These are phyloP conservation scores for Sinocyclocheilus rhinocerous DNA, from an alignment of 2,113 vertebrate genomes.

Conservation along the genomic window DNA sequence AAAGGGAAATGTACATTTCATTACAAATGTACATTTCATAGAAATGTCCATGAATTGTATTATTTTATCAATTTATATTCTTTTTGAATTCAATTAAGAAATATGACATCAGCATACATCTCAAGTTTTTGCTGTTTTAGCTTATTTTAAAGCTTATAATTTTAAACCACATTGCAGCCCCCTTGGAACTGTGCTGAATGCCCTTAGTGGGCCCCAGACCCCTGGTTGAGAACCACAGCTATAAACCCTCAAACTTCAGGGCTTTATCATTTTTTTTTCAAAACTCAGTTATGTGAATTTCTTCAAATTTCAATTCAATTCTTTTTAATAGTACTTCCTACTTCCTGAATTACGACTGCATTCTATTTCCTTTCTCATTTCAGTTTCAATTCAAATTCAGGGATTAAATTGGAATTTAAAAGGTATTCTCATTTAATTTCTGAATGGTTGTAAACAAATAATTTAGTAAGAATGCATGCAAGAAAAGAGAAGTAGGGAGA, in stretches of 20 bases:
- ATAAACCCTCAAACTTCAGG: neutral
- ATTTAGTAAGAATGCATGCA: neutral
- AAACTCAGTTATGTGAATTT: neutral
- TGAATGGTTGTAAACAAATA: neutral
- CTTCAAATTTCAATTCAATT: too few species aligned
- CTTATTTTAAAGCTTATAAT: neutral
- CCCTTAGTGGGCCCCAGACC: neutral
- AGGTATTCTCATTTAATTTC: neutral
- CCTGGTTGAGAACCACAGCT: neutral
- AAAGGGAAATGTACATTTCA: too few species aligned
- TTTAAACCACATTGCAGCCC: neutral
- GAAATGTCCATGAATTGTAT: too few species aligned
- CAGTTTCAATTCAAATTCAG: neutral
- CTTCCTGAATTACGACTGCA: neutral
- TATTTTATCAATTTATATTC: too few species aligned
- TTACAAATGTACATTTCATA: too few species aligned
- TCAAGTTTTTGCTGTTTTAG: neutral
- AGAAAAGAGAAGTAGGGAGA: slow-evolving; percentile 51
- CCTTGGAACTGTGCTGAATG: neutral
- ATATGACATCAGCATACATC: neutral
- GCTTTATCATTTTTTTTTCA: neutral
- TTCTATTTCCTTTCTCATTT: neutral
- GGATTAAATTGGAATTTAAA: neutral
- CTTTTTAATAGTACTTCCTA: too few species aligned
- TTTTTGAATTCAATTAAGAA: too few species aligned